A percentile compares a stretch with the other conserved stretches of the same genome.
Evolutionary conservation across 2,797 vertebrate genomes (phyloP).

Genomic region (Argya squamiceps): DNA sequence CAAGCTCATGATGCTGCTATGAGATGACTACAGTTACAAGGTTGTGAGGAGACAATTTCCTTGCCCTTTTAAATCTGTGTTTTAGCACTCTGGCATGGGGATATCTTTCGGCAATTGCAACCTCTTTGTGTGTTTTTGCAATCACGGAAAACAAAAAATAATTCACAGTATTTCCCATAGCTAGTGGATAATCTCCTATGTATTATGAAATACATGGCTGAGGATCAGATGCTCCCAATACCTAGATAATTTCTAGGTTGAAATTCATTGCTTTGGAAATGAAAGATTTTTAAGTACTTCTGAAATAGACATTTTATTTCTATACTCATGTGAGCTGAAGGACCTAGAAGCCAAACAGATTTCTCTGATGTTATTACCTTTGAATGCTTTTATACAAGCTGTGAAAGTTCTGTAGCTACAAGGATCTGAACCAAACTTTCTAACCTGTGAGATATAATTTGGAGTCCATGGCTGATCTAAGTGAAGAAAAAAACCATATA

Average conservation of each 20-base stretch:
- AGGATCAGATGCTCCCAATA: neutral
- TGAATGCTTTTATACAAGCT: neutral
- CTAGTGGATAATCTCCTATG: neutral
- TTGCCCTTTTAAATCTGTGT: neutral
- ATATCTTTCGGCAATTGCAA: neutral
- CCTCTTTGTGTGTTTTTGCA: neutral
- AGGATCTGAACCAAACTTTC: neutral
- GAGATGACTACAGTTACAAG: neutral
- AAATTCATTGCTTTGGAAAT: neutral
- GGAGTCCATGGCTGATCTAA: neutral
- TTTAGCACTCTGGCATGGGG: neutral
- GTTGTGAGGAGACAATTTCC: slow-evolving; percentile 16
- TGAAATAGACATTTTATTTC: neutral
- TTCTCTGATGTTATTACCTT: neutral
- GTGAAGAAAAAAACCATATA: neutral
- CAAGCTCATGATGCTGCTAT: neutral
- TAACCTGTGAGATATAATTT: neutral
- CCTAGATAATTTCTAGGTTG: neutral
- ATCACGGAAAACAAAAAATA: slow-evolving; percentile 6
- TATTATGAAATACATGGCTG: slow-evolving; percentile 14
- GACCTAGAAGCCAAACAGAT: neutral
- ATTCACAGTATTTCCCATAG: neutral
- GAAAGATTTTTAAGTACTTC: neutral
- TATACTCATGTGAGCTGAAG: neutral
- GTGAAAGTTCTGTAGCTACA: neutral